Percentiles rank a stretch among this genome's conserved stretches.
Evolutionary conservation across 2,888 invertebrate genomes (phyloP).

Genomic region (Limnephilus auricula): DNA sequence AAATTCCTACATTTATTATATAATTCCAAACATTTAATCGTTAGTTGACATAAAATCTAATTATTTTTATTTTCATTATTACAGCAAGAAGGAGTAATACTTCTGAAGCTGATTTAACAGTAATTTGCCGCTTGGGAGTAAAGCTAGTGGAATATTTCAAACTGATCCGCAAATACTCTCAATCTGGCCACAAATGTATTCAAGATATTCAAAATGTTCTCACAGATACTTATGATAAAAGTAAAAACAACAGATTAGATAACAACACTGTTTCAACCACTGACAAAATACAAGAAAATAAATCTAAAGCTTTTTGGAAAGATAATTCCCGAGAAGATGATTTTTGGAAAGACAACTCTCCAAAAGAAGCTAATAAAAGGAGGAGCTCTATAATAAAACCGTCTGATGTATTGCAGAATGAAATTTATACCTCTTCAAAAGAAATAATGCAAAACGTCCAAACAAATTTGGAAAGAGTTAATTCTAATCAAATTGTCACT

Average conservation of each 20-base stretch:
- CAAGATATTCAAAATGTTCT: slow-evolving; percentile 36
- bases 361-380: neutral
- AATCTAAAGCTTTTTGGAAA: neutral
- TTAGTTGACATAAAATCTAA: too few species aligned
- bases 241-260: neutral
- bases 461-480: neutral
- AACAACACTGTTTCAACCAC: neutral
- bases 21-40: too few species aligned
- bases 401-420: neutral
- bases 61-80: neutral
- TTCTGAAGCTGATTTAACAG: neutral
- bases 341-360: neutral
- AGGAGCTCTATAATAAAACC: neutral
- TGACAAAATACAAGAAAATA: neutral
- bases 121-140: neutral
- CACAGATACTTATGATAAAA: neutral
- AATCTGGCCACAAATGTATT: slow-evolving; percentile 16
- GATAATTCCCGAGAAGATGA: neutral
- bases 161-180: slow-evolving; percentile 42
- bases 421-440: neutral
- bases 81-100: neutral
- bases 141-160: slow-evolving; percentile 23
- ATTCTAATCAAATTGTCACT: neutral
- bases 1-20: too few species aligned
- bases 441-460: neutral